phyloP scores from a whole-genome alignment of 1,140 invertebrate genomes.

The Papilio machaon region DNA sequence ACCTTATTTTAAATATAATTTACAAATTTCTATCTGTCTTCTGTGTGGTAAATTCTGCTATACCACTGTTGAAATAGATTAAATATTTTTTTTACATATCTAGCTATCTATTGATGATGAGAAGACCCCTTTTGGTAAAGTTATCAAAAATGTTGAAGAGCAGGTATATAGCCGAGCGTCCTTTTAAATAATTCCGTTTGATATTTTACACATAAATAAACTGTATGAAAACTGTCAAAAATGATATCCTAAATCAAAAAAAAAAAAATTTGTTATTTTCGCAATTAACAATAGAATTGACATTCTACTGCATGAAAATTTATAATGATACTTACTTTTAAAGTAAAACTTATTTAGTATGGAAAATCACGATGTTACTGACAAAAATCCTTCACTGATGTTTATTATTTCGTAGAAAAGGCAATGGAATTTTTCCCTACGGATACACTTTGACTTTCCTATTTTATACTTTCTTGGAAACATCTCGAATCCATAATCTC shows the following conservation, averaged over 20 bases:
- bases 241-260: neutral
- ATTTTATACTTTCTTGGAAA: neutral
- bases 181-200: slow-evolving; percentile 25
- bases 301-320: neutral
- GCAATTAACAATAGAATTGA: too few species aligned
- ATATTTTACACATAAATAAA: slow-evolving; percentile 7
- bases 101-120: neutral
- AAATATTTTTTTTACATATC: neutral
- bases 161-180: neutral
- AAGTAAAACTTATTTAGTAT: neutral
- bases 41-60: too few species aligned
- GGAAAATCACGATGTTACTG: neutral
- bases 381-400: neutral
- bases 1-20: too few species aligned
- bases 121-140: neutral
- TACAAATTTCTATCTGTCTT: too few species aligned
- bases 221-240: neutral
- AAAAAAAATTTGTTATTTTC: too few species aligned
- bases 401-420: slow-evolving; percentile 10
- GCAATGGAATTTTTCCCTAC: neutral
- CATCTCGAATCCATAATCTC: neutral
- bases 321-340: neutral
- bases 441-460: neutral
- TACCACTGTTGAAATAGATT: neutral
- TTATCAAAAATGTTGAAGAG: neutral